Evolutionary conservation across 37 sponge, comb jelly and placozoan genomes (phyloP), one percentile per base, ranked within the genome.

Genomic region (Halisarca cf. caerulea): DNA sequence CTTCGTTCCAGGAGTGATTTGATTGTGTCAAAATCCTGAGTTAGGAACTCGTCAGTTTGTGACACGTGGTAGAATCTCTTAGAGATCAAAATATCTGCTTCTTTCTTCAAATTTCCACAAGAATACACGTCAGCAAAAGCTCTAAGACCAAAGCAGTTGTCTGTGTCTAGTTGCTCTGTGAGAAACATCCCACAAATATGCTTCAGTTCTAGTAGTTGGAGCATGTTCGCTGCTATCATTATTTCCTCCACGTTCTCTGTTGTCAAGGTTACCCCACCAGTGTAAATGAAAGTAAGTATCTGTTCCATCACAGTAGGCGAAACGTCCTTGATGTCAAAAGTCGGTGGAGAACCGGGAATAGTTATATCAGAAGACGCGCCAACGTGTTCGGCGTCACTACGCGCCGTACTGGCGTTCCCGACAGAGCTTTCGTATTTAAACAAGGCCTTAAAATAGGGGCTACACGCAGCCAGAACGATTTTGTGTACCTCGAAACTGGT

Each of bases 171-270:
- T 69, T 96, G 94, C 53, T 89, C 83, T 32, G 78, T 84, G 45
- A 96, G 85, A 66, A 94, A 96, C 14, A 82, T 79, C 30, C 90
- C 91, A 59, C 97, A 96, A 23, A 89, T 87, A 7, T 66, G 66
- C 66, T 91, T 92, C 74, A 96, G 72, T 5, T 90, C 92, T 39
- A 80, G 73, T 25, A 96, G 82, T 73, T 96, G 97, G 18, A 96
- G 92, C 47, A 96, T 91, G 17, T 89, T 88, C 34, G 94, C 90
- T 5, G 97, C 97, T 17, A 88, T 89, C 36, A 96, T 85, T 2
- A 96, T 62, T 40, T 93, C 92, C 82, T 90, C 89, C 1, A 96
- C 94, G 69, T 96, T 94, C 23, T 93, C 91, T 45, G 87, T 83
- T 23, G 87, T 89, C 44, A 94, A 59, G 0, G 38, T 34, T 0